Evolutionary conservation across 2,113 vertebrate genomes (phyloP).

Genomic region (Prunella himalayana): DNA sequence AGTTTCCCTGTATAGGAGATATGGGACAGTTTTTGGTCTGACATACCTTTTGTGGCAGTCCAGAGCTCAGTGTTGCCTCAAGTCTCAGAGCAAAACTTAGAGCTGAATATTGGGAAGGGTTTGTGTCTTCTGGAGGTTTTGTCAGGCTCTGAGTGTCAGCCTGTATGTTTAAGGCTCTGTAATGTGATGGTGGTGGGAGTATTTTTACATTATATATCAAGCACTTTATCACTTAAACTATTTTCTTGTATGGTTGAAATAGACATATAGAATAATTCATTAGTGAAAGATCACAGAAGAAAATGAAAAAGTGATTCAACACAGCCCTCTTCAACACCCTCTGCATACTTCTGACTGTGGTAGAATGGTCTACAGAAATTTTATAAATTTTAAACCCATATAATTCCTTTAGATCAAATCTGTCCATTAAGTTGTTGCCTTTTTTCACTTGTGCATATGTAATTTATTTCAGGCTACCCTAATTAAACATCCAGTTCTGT

Average conservation of each 20-base stretch:
- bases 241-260: not conserved
- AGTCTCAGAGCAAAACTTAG: not conserved
- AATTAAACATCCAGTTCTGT: not conserved
- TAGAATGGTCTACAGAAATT: not conserved
- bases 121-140: not conserved
- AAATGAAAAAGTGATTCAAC: not conserved
- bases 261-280: not conserved
- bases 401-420: not conserved
- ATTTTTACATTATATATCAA: not conserved
- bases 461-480: not conserved
- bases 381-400: not conserved
- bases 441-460: not conserved
- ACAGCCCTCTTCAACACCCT: not conserved
- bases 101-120: not conserved
- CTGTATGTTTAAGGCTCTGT: not conserved
- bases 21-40: not conserved
- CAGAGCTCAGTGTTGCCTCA: not conserved
- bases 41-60: accelerated
- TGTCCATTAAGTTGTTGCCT: not conserved
- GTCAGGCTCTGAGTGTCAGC: not conserved
- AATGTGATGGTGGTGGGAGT: not conserved
- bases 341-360: not conserved
- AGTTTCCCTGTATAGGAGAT: not conserved
- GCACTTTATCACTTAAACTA: not conserved
- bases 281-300: not conserved